phyloP scores from a whole-genome alignment of 35 echinoderm and acorn worm genomes.

The Stichopus chloronotus region DNA sequence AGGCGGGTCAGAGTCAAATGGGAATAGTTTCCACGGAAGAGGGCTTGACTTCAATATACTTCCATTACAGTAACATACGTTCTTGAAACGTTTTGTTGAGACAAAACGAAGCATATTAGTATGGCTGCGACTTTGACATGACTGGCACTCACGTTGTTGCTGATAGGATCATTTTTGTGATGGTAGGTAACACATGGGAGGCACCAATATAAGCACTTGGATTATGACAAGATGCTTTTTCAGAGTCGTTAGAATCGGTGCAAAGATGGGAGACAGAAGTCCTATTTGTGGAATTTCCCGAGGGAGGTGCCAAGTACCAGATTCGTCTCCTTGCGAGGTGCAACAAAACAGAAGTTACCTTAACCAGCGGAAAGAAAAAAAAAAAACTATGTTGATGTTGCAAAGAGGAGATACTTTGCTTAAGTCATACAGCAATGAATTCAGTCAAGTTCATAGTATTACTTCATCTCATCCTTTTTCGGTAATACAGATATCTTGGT shows the following conservation, averaged over 20 bases:
- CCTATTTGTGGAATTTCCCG: not conserved
- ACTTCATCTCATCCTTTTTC: not conserved
- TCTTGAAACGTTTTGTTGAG: not conserved
- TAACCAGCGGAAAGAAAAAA: not conserved
- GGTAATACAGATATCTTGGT: not conserved
- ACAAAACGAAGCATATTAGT: not conserved
- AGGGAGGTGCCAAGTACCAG: not conserved
- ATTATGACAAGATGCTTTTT: not conserved
- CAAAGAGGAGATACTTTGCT: not conserved
- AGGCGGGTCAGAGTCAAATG: not conserved
- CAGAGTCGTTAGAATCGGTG: not conserved
- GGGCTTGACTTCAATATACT: not conserved
- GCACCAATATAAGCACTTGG: not conserved
- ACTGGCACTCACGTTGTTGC: not conserved
- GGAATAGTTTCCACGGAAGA: not conserved
- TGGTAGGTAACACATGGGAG: not conserved
- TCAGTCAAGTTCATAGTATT: not conserved
- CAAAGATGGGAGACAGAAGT: not conserved
- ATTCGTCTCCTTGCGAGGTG: not conserved
- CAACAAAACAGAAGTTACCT: not conserved
- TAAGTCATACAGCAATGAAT: not conserved
- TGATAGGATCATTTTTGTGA: not conserved
- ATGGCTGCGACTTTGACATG: not conserved
- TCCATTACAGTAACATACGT: not conserved
- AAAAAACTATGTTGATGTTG: not conserved